Evolutionary conservation across 2,797 vertebrate genomes (phyloP).

Genomic region (Cuculus canorus): DNA sequence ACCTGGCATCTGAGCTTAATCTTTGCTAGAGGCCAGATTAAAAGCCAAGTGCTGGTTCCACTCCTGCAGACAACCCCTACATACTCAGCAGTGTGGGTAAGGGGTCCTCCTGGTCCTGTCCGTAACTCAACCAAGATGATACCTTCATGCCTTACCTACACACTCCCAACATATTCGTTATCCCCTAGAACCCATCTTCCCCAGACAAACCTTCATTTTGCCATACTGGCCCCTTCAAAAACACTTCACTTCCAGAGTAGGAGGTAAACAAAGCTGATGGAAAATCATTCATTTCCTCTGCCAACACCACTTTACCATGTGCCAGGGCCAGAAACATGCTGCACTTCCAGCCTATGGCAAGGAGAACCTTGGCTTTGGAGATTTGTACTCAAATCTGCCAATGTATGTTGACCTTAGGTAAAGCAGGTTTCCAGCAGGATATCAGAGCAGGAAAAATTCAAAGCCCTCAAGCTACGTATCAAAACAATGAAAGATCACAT

Average conservation of each 20-base stretch:
- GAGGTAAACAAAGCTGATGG: neutral
- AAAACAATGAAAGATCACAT: neutral
- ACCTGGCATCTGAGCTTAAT: neutral
- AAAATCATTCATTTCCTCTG: neutral
- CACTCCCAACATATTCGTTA: fast-evolving
- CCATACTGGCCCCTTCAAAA: neutral
- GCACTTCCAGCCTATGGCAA: neutral
- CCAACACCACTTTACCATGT: neutral
- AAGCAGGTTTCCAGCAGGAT: neutral
- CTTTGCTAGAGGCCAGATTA: neutral
- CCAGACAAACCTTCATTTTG: neutral
- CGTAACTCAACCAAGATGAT: neutral
- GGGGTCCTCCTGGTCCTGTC: neutral
- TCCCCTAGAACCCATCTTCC: neutral
- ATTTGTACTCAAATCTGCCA: neutral
- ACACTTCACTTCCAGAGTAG: neutral
- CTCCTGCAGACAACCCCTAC: neutral
- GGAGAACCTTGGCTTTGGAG: neutral
- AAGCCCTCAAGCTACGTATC: neutral
- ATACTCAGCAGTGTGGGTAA: neutral
- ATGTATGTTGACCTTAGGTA: fast-evolving
- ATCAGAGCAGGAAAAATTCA: neutral
- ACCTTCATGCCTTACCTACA: neutral
- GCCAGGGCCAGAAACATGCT: neutral
- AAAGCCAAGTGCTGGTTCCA: neutral